A percentile compares a stretch with the other conserved stretches of the same genome.
Conservation (phyloP, 2,888 invertebrate genomes). For the Panorpa germanica region DNA sequence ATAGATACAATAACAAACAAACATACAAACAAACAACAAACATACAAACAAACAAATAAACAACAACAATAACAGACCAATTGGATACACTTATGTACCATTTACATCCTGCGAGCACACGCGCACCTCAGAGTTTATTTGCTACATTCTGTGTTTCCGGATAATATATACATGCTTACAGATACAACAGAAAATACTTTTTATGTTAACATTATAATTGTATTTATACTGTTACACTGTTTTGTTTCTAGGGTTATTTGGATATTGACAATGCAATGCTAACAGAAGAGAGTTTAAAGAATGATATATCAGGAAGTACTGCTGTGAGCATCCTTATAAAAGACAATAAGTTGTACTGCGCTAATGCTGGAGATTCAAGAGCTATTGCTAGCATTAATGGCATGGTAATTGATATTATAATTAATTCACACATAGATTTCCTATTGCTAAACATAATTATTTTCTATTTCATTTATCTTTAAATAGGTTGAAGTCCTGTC, state of each 20-base stretch:
- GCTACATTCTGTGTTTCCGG: too few species aligned
- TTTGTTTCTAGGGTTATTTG: slow-evolving; percentile 50
- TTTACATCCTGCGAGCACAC: too few species aligned
- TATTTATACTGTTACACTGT: slow-evolving; percentile 5
- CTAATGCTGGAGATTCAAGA: slow-evolving; percentile 94
- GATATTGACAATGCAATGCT: slow-evolving; percentile 88
- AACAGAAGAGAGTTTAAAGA: slow-evolving; percentile 68
- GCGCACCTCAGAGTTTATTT: too few species aligned
- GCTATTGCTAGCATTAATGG: slow-evolving; percentile 82
- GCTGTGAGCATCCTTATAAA: slow-evolving; percentile 75
- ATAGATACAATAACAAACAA: too few species aligned
- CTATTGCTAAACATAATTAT: not conserved
- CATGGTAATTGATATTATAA: slow-evolving; percentile 26
- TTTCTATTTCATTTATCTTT: slow-evolving; percentile 1
- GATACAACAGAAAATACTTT: slow-evolving; percentile 6
- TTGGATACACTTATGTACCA: too few species aligned
- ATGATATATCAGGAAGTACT: slow-evolving; percentile 89
- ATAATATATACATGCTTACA: too few species aligned
- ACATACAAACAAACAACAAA: too few species aligned
- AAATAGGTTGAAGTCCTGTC: slow-evolving; percentile 47
- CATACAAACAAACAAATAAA: too few species aligned
- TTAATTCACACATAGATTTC: slow-evolving; percentile 4
- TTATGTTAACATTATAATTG: slow-evolving; percentile 2
- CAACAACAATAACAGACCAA: too few species aligned
- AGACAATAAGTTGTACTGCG: slow-evolving; percentile 75